Evolutionary conservation across 2,797 vertebrate genomes (phyloP).

Genomic region (Spea hammondii): DNA sequence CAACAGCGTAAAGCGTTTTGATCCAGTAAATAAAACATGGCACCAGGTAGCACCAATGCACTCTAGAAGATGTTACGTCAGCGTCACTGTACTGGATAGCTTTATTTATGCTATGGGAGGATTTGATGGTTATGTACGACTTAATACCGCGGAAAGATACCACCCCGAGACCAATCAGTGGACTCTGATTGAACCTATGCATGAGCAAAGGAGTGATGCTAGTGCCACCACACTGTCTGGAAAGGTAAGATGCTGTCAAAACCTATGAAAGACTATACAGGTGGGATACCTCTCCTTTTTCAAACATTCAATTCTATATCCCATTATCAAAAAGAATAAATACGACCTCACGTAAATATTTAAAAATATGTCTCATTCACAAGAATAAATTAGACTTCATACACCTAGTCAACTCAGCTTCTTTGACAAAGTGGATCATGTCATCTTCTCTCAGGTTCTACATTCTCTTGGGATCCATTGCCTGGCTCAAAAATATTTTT

Average conservation of each 20-base stretch:
- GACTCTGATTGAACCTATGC: constrained; percentile 76
- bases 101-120: constrained; percentile 84
- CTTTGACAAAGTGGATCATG: no score
- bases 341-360: no score
- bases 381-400: no score
- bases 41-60: constrained; percentile 79
- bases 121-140: constrained; percentile 66
- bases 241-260: constrained; percentile 63
- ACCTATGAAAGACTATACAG: no score
- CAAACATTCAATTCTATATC: no score
- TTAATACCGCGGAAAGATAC: constrained; percentile 75
- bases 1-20: constrained; percentile 72
- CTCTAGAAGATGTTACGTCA: constrained; percentile 74
- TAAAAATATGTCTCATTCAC: no score
- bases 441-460: no score
- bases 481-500: no score
- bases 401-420: no score
- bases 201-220: constrained; percentile 70
- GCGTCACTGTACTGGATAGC: constrained; percentile 69
- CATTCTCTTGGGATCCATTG: no score
- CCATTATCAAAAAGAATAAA: no score
- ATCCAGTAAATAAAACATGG: constrained; percentile 71
- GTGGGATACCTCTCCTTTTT: no score
- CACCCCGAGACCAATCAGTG: constrained; percentile 78
- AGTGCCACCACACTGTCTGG: constrained; percentile 70